phyloP scores from a whole-genome alignment of 1,140 invertebrate genomes.

The Heliothis virescens region DNA sequence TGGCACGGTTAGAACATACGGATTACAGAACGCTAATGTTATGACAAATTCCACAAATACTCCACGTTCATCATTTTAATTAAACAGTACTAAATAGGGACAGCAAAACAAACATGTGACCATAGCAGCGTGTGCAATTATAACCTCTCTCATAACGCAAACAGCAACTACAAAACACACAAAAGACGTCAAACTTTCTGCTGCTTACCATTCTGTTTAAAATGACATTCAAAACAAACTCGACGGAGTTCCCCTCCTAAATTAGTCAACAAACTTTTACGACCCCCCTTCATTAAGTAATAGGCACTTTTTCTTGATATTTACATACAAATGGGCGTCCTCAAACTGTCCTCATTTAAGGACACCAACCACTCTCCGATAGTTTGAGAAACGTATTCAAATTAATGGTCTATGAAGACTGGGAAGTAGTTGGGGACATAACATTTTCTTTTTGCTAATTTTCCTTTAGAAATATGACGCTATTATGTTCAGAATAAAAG shows the following conservation, averaged over 20 bases:
- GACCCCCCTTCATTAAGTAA: conserved; percentile 38
- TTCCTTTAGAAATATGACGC: conserved; percentile 23
- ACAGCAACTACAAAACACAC: neutral
- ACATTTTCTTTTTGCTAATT: conserved; percentile 26
- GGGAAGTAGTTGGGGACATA: conserved; percentile 31
- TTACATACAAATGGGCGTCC: conserved; percentile 28
- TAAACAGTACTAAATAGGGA: too few relatives aligned
- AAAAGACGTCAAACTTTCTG: neutral
- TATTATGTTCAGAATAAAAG: neutral
- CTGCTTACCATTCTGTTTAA: conserved; percentile 16
- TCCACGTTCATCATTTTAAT: too few relatives aligned
- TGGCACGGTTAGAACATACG: too few relatives aligned
- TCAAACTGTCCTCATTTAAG: conserved; percentile 4
- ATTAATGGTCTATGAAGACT: conserved; percentile 9
- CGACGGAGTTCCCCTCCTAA: neutral
- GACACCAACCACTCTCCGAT: conserved; percentile 9
- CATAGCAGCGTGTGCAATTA: neutral
- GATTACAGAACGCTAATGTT: too few relatives aligned
- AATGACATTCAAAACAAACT: conserved; percentile 19
- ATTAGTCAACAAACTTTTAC: conserved; percentile 31
- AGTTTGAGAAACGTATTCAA: conserved; percentile 25
- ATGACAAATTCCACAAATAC: too few relatives aligned
- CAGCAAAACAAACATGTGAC: too few relatives aligned
- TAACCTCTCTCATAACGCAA: neutral
- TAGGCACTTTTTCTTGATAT: conserved; percentile 35